Percentiles rank a stretch among this genome's conserved stretches.
These are phyloP conservation scores for Calameuta pallipes DNA, from an alignment of 2,888 invertebrate genomes.

Conservation along the genomic window DNA sequence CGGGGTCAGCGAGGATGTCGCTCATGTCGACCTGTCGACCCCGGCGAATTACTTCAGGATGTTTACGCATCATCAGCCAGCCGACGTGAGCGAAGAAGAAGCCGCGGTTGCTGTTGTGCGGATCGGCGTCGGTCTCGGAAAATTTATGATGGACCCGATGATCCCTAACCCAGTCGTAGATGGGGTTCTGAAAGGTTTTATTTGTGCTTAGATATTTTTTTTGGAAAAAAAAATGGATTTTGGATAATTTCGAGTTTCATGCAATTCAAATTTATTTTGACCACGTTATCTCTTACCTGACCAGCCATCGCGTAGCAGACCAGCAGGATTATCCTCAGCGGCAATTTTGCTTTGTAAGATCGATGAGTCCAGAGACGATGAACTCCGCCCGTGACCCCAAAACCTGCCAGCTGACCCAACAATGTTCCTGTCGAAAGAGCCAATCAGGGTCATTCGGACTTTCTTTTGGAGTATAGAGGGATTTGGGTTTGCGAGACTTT, in stretches of 20 bases:
- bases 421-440: conserved; percentile 7
- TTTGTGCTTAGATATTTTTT: background rate
- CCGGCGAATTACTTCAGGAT: conserved; percentile 82
- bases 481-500: background rate
- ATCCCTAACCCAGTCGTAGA: conserved; percentile 81
- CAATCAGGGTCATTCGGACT: background rate
- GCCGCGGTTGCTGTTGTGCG: conserved; percentile 83
- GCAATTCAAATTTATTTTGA: background rate
- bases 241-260: conserved; percentile 32
- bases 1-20: conserved; percentile 82
- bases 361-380: conserved; percentile 78
- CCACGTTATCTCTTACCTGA: conserved; percentile 68
- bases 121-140: conserved; percentile 83
- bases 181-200: conserved; percentile 70
- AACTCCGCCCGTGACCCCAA: conserved; percentile 78
- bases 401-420: conserved; percentile 65
- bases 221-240: background rate
- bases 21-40: conserved; percentile 83
- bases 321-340: conserved; percentile 72
- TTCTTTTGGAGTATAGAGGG: background rate
- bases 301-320: conserved; percentile 74
- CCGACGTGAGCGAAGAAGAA: conserved; percentile 95
- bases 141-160: conserved; percentile 82
- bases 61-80: conserved; percentile 92
- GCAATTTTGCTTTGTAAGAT: conserved; percentile 75